Base-by-base conservation (phyloP, 2,113 vertebrate species). In the Reinhardtius hippoglossoides region DNA sequence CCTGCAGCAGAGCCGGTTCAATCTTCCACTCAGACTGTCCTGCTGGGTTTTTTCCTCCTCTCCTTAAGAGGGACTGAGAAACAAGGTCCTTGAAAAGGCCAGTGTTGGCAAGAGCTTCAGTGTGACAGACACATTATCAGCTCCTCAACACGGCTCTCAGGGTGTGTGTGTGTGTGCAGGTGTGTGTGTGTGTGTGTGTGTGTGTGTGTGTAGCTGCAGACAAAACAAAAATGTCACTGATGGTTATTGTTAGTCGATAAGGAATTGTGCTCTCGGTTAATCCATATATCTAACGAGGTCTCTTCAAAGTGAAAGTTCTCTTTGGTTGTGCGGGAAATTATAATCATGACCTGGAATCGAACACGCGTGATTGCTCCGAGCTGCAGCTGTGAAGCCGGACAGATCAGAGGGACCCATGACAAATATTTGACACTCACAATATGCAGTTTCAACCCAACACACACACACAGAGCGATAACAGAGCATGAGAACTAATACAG, bases 351-450 rank as follows among this genome's bases (percentile, higher is more conserved):
- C 4, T 64, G 42, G 42, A 27, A 42, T 4, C 21, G 2, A 48
- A 54, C 14, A 2, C 3, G 12, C 0, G 31, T 21, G 15, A 3
- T 20, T 5, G 9, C 3, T 27, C 2, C 0, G 7, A 24, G 26
- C 27, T 57, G 9, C 52, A 0, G 20, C 5, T 63, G 18, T 40
- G 24, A 69, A 66, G 48, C 0, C n/a, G 1, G 71, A 86, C 81
- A 82, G 85, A 87, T 83, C 89, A 87, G 86, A 80, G 52, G 71
- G 76, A 69, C 4, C 76, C 80, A 78, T 58, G 66, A 61, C 15
- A 57, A 68, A 46, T 57, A 42, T 55, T 5, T 63, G 64, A 83
- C 78, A 74, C 69, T 80, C 67, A 75, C 27, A 69, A 27, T 23
- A 9, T 70, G 31, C 23, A 27, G 4, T 54, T 72, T 88, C 69